These are phyloP conservation scores for Drosophila ambigua DNA, from an alignment of 1,140 invertebrate genomes.

Conservation along the genomic window DNA sequence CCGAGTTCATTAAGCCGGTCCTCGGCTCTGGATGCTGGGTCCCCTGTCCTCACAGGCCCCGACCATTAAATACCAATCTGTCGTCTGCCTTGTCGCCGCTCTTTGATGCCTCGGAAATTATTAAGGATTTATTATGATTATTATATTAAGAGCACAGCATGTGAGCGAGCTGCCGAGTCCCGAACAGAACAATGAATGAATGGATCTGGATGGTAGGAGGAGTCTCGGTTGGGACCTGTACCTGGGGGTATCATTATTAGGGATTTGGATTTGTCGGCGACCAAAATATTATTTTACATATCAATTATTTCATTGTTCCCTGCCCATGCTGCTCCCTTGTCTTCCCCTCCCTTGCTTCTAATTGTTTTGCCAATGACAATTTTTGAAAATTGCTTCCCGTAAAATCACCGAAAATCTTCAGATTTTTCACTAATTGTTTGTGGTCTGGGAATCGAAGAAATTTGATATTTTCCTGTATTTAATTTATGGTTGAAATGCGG, in stretches of 20 bases:
- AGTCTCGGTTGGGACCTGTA: constrained; percentile 14
- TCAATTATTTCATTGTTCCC: constrained; percentile 77
- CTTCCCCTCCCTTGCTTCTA: not conserved
- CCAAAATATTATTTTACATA: constrained; percentile 82
- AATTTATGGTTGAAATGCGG: constrained; percentile 45
- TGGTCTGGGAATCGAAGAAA: constrained; percentile 34
- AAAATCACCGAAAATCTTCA: constrained; percentile 27
- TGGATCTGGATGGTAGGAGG: constrained; percentile 5
- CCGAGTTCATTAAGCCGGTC: constrained; percentile 74
- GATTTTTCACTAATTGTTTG: constrained; percentile 46
- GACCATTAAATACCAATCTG: constrained; percentile 78
- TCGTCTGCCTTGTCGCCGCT: constrained; percentile 53
- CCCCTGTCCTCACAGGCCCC: constrained; percentile 18
- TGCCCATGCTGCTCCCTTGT: constrained; percentile 13
- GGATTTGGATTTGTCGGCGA: constrained; percentile 49
- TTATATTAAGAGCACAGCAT: constrained; percentile 81
- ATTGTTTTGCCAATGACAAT: constrained; percentile 41
- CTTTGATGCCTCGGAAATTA: constrained; percentile 79
- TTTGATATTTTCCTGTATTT: constrained; percentile 52
- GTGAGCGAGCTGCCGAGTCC: constrained; percentile 21
- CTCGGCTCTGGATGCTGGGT: constrained; percentile 4
- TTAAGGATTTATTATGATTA: constrained; percentile 84
- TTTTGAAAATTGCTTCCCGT: constrained; percentile 57
- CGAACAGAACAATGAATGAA: constrained; percentile 25
- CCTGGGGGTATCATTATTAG: constrained; percentile 56